phyloP scores from a whole-genome alignment of 2,888 invertebrate genomes.

The Melipona bicolor region DNA sequence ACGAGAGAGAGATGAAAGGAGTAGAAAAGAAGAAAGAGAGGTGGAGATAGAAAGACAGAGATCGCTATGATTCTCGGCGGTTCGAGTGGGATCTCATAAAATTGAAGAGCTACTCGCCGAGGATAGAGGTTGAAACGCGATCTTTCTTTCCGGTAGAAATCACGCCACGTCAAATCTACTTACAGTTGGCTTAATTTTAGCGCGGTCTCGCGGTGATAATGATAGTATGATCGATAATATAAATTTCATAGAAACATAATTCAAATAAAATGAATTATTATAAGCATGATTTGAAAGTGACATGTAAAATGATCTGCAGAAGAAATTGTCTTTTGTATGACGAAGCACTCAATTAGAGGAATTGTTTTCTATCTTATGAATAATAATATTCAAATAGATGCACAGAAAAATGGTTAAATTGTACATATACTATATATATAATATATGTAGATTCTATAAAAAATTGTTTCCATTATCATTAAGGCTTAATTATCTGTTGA shows the following conservation, averaged over 20 bases:
- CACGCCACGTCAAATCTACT: slow-evolving; percentile 39
- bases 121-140: slow-evolving; percentile 48
- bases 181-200: slow-evolving; percentile 25
- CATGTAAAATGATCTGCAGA: neutral
- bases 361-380: neutral
- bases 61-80: slow-evolving; percentile 31
- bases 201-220: slow-evolving; percentile 28
- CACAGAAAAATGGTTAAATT: neutral
- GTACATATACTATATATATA: neutral
- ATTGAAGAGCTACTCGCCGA: slow-evolving; percentile 61
- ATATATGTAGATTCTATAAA: too few species aligned
- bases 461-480: too few species aligned
- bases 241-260: neutral
- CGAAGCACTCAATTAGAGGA: neutral
- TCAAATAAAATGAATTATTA: neutral
- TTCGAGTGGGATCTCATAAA: slow-evolving; percentile 63
- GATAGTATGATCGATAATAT: neutral
- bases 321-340: neutral
- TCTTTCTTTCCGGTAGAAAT: slow-evolving; percentile 50
- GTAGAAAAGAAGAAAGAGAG: slow-evolving; percentile 1
- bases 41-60: slow-evolving; percentile 33
- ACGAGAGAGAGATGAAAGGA: slow-evolving; percentile 12
- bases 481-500: too few species aligned
- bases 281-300: neutral
- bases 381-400: neutral